Conservation (phyloP, 1,140 invertebrate genomes). For the Daktulosphaira vitifoliae region DNA sequence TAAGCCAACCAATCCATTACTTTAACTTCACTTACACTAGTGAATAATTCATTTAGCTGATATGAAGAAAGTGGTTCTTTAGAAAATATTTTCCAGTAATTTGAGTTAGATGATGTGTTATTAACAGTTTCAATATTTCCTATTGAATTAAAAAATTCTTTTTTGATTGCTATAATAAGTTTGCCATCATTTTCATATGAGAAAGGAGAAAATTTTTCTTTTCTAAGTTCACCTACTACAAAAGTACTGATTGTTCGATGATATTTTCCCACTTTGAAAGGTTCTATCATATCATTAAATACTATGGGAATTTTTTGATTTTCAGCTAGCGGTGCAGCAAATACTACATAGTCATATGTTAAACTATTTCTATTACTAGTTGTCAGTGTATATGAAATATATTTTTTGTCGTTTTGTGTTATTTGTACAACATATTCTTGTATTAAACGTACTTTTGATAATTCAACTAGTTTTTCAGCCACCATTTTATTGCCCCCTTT, state of each 20-base stretch:
- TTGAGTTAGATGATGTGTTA: slow-evolving; percentile 32
- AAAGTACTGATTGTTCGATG: slow-evolving; percentile 54
- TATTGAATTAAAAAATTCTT: slow-evolving; percentile 44
- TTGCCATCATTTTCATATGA: slow-evolving; percentile 40
- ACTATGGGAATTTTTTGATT: slow-evolving; percentile 40
- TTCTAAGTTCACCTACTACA: slow-evolving; percentile 48
- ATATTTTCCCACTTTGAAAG: slow-evolving; percentile 43
- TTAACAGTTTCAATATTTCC: slow-evolving; percentile 45
- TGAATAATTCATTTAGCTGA: slow-evolving; percentile 49
- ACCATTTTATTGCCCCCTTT: slow-evolving; percentile 55
- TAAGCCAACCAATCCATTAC: slow-evolving; percentile 54
- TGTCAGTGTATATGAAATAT: slow-evolving; percentile 35
- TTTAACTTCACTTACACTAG: slow-evolving; percentile 43
- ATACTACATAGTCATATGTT: slow-evolving; percentile 53
- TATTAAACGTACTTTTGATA: slow-evolving; percentile 45
- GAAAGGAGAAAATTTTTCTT: slow-evolving; percentile 45
- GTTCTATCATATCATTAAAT: slow-evolving; percentile 15
- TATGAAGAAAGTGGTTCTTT: slow-evolving; percentile 43
- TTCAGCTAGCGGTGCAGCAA: slow-evolving; percentile 51
- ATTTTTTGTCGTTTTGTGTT: slow-evolving; percentile 23
- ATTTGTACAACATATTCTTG: slow-evolving; percentile 41
- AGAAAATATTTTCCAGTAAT: slow-evolving; percentile 55
- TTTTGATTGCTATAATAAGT: slow-evolving; percentile 48
- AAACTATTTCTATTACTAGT: not conserved
- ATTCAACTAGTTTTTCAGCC: slow-evolving; percentile 44